These are phyloP conservation scores for Rhipidura dahli DNA, from an alignment of 2,113 vertebrate genomes.

Conservation along the genomic window DNA sequence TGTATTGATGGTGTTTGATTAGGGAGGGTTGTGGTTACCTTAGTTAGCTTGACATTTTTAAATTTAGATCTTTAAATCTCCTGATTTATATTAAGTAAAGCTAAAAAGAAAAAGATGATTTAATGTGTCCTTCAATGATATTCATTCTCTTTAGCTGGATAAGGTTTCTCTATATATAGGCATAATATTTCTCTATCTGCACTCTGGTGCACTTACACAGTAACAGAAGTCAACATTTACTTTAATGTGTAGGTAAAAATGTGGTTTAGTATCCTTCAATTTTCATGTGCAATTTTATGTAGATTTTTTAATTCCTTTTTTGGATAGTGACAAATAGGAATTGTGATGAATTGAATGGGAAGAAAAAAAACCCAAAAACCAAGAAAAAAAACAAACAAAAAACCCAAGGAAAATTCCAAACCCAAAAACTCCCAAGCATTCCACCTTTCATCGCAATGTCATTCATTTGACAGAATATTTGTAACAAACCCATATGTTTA, in stretches of 20 bases:
- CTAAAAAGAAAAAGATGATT: not conserved
- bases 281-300: not conserved
- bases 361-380: not conserved
- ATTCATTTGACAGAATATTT: not conserved
- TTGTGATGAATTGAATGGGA: not conserved
- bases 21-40: not conserved
- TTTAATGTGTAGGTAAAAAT: not conserved
- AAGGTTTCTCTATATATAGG: not conserved
- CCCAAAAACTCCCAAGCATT: rapidly evolving
- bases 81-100: not conserved
- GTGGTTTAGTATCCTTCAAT: not conserved
- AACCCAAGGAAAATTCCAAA: not conserved
- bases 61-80: not conserved
- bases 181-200: not conserved
- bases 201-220: not conserved
- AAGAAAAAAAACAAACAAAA: not conserved
- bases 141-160: not conserved
- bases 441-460: not conserved
- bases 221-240: not conserved
- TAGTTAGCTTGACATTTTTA: not conserved
- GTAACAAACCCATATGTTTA: not conserved
- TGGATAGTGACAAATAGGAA: not conserved
- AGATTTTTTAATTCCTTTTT: not conserved
- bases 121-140: not conserved
- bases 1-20: not conserved